A percentile compares a stretch with the other conserved stretches of the same genome.
Evolutionary conservation across 53 echinoderm and acorn worm genomes (phyloP).

Genomic region (Apostichopus leukothele): DNA sequence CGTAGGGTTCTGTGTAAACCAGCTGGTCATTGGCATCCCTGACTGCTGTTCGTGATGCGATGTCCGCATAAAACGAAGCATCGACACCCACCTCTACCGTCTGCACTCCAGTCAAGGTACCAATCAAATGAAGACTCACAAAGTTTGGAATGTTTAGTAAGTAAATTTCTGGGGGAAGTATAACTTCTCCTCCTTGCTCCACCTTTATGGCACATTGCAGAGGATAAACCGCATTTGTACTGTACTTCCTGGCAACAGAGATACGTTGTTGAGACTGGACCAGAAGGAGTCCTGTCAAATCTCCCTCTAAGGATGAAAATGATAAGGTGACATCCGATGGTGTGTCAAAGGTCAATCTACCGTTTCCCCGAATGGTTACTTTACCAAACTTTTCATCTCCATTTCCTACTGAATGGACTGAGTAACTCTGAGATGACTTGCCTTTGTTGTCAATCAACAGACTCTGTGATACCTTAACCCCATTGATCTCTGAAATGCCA

Average conservation of each 20-base stretch:
- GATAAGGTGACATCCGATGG: slow-evolving; percentile 47
- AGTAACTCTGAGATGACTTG: slow-evolving; percentile 41
- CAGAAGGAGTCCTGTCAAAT: slow-evolving; percentile 68
- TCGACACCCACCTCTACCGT: slow-evolving; percentile 66
- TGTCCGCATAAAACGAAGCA: slow-evolving; percentile 54
- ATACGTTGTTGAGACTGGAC: slow-evolving; percentile 67
- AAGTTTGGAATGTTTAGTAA: slow-evolving; percentile 38
- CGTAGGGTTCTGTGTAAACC: slow-evolving; percentile 65
- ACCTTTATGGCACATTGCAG: slow-evolving; percentile 69
- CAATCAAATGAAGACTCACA: slow-evolving; percentile 61
- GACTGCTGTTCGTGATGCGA: slow-evolving; percentile 71
- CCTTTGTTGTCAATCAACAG: slow-evolving; percentile 67
- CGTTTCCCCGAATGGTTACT: slow-evolving; percentile 53
- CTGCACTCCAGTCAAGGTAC: slow-evolving; percentile 65
- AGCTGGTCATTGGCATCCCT: slow-evolving; percentile 46
- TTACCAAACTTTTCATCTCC: slow-evolving; percentile 40
- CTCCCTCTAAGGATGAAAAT: slow-evolving; percentile 61
- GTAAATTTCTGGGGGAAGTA: slow-evolving; percentile 69
- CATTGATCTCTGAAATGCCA: slow-evolving; percentile 17
- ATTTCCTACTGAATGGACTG: slow-evolving; percentile 49
- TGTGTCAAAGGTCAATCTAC: slow-evolving; percentile 58
- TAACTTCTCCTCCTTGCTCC: slow-evolving; percentile 64
- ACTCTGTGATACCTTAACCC: background rate
- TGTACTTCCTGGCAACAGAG: slow-evolving; percentile 67
- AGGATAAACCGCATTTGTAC: slow-evolving; percentile 59